Evolutionary conservation across 2,888 invertebrate species (phyloP), one percentile per base, ranked within the genome.

Genomic region (Latheticus oryzae): DNA sequence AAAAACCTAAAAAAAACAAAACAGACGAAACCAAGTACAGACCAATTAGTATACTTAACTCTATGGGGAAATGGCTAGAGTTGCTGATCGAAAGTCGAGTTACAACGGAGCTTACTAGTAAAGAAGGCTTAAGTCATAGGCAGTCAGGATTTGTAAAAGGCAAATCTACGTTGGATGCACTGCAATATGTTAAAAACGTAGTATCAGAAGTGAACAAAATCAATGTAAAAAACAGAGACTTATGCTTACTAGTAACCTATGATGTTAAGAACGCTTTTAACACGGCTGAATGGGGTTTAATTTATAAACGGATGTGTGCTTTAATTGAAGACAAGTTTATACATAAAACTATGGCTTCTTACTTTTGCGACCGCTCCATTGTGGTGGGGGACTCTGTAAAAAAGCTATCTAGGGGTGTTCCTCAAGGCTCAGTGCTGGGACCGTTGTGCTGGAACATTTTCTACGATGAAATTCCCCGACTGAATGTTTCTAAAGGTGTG

Each of bases 261-360:
- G 60, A 63, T 16, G 19, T 62, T 3, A 52, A 19, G 23, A 62
- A 62, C 21, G 62, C 63, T 5, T 62, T 62, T 42, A 60, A 64
- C 23, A 26, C 54, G 7, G 48, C 30, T 4, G 12, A 42, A 4
- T 54, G 60, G 56, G 15, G 38, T 3, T 35, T 9, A 8, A 62
- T 62, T 9, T 11, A 43, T 2, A 13, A 48, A 8, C 42, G 28
- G 28, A 21, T 63, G 2, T 5, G 7, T 9, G 28, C 16, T 1
- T 42, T 32, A 17, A 17, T 19, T 5, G 19, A 60, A 2, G 5
- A 42, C 9, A 7, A 24, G 13, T 35, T 43, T 37, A 8, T 62
- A 5, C 33, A 47, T 5, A 7, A 16, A 3, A 42, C 57, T 3
- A 30, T 62, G 7, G n/a, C 17, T 5, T 32, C 45, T 28, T 60